Conservation (phyloP, 1,140 invertebrate species). For the Piezodorus guildinii region DNA sequence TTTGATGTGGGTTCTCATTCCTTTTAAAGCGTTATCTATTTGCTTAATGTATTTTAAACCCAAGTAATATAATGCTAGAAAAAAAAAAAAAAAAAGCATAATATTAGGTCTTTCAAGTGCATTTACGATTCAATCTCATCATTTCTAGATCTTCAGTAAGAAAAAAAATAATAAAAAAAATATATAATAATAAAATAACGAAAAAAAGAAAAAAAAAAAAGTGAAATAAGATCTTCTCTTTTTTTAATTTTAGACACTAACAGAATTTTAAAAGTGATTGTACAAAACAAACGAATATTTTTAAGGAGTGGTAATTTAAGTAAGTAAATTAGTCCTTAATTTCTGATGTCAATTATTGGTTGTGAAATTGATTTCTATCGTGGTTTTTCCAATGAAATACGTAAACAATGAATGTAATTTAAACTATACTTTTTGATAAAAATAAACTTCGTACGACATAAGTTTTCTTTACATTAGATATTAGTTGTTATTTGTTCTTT, state of each 20-base stretch:
- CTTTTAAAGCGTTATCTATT: conserved; percentile 14
- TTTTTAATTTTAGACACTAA: neutral
- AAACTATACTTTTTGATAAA: conserved; percentile 6
- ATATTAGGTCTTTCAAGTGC: conserved; percentile 18
- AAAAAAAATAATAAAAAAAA: too few species aligned
- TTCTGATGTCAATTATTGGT: conserved; percentile 15
- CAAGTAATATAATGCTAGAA: conserved; percentile 8
- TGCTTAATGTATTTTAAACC: conserved; percentile 13
- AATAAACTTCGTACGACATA: neutral
- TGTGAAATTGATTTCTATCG: conserved; percentile 14
- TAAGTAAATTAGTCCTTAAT: conserved; percentile 11
- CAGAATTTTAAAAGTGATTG: neutral
- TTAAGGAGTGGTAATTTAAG: conserved; percentile 1
- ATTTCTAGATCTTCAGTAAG: neutral
- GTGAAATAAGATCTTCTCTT: neutral
- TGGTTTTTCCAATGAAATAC: conserved; percentile 3
- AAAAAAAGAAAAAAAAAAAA: conserved; percentile 8
- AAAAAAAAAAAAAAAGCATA: neutral
- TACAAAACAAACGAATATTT: conserved; percentile 8
- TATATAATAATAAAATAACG: too few species aligned
- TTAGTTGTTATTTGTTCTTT: conserved; percentile 6
- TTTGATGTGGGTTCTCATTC: conserved; percentile 16
- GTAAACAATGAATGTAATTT: conserved; percentile 6
- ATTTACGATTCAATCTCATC: conserved; percentile 10
- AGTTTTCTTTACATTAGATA: neutral